These are phyloP conservation scores for Ploceus nigricollis DNA, from an alignment of 2,113 vertebrate genomes.

Conservation along the genomic window DNA sequence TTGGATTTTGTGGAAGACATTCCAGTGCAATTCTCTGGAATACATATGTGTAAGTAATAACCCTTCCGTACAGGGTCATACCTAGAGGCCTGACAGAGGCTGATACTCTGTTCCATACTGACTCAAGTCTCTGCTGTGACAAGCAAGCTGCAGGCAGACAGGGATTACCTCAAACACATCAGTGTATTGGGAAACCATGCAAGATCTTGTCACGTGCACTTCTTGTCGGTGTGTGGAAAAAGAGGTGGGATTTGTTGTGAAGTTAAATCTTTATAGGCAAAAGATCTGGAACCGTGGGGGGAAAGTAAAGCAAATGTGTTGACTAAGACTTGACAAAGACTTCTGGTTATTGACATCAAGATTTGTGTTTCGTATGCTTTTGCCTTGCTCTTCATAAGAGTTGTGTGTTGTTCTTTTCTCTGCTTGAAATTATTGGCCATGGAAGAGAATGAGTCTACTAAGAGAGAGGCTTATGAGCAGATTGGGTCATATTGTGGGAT, in stretches of 20 bases:
- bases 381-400: neutral
- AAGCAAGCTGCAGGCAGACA: neutral
- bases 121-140: neutral
- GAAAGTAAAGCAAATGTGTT: neutral
- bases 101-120: neutral
- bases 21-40: neutral
- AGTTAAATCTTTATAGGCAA: neutral
- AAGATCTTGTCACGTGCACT: accelerated
- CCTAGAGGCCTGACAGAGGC: accelerated
- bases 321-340: neutral
- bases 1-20: neutral
- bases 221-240: neutral
- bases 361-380: neutral
- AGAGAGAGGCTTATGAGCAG: neutral
- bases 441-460: neutral
- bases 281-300: neutral
- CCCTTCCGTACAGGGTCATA: accelerated
- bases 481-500: neutral
- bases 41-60: neutral
- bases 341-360: neutral
- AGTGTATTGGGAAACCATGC: neutral
- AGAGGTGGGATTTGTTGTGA: neutral
- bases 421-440: neutral
- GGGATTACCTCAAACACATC: neutral
- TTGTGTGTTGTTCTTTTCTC: neutral